These are phyloP conservation scores for Elachura formosa DNA, from an alignment of 2,113 vertebrate genomes.

Conservation along the genomic window DNA sequence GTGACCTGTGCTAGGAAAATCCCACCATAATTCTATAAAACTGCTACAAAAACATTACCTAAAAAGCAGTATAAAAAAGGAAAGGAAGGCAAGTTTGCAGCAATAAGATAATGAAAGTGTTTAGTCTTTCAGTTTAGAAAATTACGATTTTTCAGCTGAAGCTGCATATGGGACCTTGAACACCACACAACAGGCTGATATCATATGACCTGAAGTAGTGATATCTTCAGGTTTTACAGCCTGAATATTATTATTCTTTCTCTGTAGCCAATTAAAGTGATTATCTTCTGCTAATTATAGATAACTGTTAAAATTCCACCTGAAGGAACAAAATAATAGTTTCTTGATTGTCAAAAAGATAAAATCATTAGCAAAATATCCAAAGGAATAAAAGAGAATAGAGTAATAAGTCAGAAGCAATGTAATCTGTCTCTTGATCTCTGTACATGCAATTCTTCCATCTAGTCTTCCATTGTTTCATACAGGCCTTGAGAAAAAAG, in stretches of 20 bases:
- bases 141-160: not conserved
- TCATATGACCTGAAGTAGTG: not conserved
- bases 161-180: not conserved
- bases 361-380: conserved; percentile 24
- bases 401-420: not conserved
- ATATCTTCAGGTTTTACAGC: not conserved
- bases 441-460: not conserved
- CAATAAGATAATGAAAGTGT: not conserved
- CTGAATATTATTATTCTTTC: not conserved
- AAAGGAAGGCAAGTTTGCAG: not conserved
- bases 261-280: not conserved
- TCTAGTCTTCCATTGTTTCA: not conserved
- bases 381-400: not conserved
- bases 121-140: not conserved
- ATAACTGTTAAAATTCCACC: not conserved
- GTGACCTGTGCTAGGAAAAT: not conserved
- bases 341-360: conserved; percentile 1
- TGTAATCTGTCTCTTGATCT: not conserved
- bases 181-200: not conserved
- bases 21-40: not conserved
- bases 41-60: not conserved
- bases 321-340: not conserved
- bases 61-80: not conserved
- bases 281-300: not conserved
- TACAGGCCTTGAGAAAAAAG: not conserved